phyloP scores from a whole-genome alignment of 1,140 invertebrate genomes.

The Rhopalosiphum padi region DNA sequence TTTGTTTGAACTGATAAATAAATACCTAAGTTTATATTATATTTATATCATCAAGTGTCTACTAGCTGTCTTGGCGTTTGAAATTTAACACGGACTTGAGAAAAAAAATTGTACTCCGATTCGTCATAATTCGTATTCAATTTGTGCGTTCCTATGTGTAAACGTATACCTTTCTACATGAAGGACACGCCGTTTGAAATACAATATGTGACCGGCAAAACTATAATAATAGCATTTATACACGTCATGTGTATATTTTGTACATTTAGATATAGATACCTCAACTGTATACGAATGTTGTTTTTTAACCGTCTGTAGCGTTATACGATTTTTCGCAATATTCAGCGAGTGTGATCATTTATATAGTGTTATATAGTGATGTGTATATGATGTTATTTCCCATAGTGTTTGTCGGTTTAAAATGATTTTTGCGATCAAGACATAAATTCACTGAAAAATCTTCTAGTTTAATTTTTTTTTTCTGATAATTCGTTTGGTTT shows the following conservation, averaged over 20 bases:
- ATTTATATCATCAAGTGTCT: neutral
- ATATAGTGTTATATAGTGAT: neutral
- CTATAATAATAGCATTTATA: slow-evolving; percentile 15
- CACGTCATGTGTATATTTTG: neutral
- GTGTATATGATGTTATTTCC: neutral
- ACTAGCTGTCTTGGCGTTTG: neutral
- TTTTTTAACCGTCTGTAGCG: neutral
- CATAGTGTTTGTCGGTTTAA: neutral
- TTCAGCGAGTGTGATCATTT: neutral
- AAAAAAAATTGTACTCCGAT: neutral
- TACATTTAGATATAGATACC: neutral
- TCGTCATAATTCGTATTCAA: slow-evolving; percentile 15
- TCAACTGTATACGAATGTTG: neutral
- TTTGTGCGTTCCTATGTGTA: slow-evolving; percentile 1
- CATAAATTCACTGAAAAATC: neutral
- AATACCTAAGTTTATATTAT: neutral
- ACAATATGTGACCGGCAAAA: neutral
- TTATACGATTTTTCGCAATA: neutral
- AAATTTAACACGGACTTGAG: neutral
- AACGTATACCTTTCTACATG: neutral
- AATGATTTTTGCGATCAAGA: neutral
- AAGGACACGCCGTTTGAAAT: slow-evolving; percentile 5
- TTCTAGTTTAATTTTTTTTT: neutral
- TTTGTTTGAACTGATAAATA: neutral
- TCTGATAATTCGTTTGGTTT: neutral